These are phyloP conservation scores for Sarotherodon lohbergeri DNA, from an alignment of 2,113 vertebrate genomes.

Conservation along the genomic window DNA sequence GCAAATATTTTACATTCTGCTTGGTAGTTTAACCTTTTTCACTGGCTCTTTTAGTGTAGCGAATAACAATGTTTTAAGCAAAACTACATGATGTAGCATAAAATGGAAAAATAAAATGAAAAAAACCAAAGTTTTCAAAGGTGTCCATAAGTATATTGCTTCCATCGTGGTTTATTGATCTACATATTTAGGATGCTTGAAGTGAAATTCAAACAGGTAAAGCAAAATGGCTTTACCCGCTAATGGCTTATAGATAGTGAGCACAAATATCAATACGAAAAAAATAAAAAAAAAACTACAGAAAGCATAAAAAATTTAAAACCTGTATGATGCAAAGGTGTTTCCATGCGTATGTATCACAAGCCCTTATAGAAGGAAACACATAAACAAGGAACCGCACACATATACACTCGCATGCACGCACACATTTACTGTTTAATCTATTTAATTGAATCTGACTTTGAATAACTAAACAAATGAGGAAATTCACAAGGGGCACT, in stretches of 20 bases:
- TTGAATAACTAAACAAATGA: slow-evolving; percentile 77
- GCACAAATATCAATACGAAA: background rate
- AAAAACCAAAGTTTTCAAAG: background rate
- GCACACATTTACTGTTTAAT: slow-evolving; percentile 54
- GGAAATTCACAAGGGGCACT: slow-evolving; percentile 71
- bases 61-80: background rate
- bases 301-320: background rate
- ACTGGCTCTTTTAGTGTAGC: background rate
- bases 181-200: background rate
- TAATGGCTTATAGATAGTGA: background rate
- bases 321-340: background rate
- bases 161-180: background rate
- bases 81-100: background rate
- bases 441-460: slow-evolving; percentile 74
- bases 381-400: slow-evolving; percentile 10
- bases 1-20: background rate
- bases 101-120: background rate
- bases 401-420: background rate
- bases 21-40: background rate
- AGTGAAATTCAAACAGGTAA: background rate
- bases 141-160: background rate
- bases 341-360: background rate
- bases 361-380: background rate
- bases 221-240: background rate
- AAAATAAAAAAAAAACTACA: background rate